Evolutionary conservation across 2,113 vertebrate species (phyloP).

Genomic region (Hystrix cristata): DNA sequence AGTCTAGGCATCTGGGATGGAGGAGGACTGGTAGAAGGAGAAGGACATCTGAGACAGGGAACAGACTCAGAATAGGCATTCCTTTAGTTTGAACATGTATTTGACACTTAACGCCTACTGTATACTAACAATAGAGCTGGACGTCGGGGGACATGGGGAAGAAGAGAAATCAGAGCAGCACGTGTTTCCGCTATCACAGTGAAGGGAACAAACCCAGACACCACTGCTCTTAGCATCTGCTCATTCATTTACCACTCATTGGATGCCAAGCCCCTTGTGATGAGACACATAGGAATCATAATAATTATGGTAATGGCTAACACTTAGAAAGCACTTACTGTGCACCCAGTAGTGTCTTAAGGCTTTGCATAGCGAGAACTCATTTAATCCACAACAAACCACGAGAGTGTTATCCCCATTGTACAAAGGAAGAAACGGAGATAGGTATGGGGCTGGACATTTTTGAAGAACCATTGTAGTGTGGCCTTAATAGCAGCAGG

Average conservation of each 20-base stretch:
- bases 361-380: constrained; percentile 48
- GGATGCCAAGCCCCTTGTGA: constrained; percentile 5
- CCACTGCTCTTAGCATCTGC: constrained; percentile 31
- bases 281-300: constrained; percentile 33
- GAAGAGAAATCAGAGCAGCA: constrained; percentile 41
- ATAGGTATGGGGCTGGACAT: neutral
- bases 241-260: constrained; percentile 49
- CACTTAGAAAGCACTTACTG: constrained; percentile 40
- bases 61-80: constrained; percentile 60
- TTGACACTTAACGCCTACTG: constrained; percentile 56
- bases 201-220: constrained; percentile 50
- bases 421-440: constrained; percentile 46
- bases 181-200: constrained; percentile 35
- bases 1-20: constrained; percentile 37
- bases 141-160: constrained; percentile 15
- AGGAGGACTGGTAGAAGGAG: constrained; percentile 53
- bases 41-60: constrained; percentile 57
- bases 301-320: constrained; percentile 38
- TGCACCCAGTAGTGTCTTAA: constrained; percentile 55
- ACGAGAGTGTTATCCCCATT: constrained; percentile 22
- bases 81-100: constrained; percentile 59
- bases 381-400: constrained; percentile 47
- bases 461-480: neutral
- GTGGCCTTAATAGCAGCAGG: neutral
- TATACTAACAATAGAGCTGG: constrained; percentile 64